Percentiles rank a stretch among this genome's conserved stretches.
Evolutionary conservation across 1,140 invertebrate genomes (phyloP).

Genomic region (Ceratina japonica): DNA sequence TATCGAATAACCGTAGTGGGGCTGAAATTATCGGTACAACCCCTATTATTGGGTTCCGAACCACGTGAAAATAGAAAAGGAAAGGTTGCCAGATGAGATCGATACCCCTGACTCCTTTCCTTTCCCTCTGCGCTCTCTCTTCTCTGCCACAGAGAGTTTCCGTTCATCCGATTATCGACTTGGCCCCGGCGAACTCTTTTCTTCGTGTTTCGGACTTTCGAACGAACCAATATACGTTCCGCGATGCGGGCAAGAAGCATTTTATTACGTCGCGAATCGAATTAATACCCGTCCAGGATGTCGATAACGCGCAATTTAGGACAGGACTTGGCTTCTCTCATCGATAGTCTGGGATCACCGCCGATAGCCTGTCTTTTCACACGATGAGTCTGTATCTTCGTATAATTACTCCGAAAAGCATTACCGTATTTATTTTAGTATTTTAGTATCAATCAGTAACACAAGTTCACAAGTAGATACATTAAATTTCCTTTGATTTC

Average conservation of each 20-base stretch:
- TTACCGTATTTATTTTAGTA: too few relatives aligned
- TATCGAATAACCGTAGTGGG: slow-evolving; percentile 71
- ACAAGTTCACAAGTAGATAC: too few relatives aligned
- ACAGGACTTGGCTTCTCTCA: not conserved
- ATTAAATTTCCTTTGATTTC: too few relatives aligned
- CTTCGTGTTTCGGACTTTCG: slow-evolving; percentile 47
- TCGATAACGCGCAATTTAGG: slow-evolving; percentile 45
- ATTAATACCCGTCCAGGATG: slow-evolving; percentile 40
- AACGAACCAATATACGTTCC: slow-evolving; percentile 46
- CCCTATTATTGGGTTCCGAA: slow-evolving; percentile 70
- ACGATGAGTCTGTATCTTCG: too few relatives aligned
- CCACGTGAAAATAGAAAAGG: slow-evolving; percentile 68
- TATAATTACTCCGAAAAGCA: not conserved
- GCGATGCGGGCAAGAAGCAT: slow-evolving; percentile 43
- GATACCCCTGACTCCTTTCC: slow-evolving; percentile 32
- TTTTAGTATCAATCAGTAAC: too few relatives aligned
- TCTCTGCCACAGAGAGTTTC: slow-evolving; percentile 36
- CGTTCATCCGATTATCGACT: slow-evolving; percentile 64
- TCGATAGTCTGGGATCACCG: too few relatives aligned
- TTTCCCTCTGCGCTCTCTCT: not conserved
- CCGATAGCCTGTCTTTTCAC: not conserved
- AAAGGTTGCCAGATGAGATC: slow-evolving; percentile 60
- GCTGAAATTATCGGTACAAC: slow-evolving; percentile 72
- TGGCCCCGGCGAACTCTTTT: slow-evolving; percentile 51
- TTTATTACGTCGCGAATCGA: slow-evolving; percentile 47